A percentile compares a stretch with the other conserved stretches of the same genome.
phyloP scores from a whole-genome alignment of 2,888 invertebrate genomes.

The Bombylius major region DNA sequence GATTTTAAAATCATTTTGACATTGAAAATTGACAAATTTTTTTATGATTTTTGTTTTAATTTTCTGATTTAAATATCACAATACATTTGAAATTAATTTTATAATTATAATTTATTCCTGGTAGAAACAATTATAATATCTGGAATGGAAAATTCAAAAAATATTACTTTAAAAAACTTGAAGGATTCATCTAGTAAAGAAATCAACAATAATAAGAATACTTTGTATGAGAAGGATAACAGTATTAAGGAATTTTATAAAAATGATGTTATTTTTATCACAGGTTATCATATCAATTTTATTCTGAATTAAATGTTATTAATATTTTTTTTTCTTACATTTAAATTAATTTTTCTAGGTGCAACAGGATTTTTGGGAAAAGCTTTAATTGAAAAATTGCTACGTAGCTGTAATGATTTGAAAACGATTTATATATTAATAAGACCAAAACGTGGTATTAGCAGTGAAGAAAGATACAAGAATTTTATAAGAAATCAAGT shows the following conservation, averaged over 20 bases:
- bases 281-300: slow-evolving; percentile 17
- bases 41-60: too few relatives aligned
- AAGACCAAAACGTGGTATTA: slow-evolving; percentile 56
- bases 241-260: slow-evolving; percentile 21
- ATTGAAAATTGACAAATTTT: too few relatives aligned
- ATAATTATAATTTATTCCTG: too few relatives aligned
- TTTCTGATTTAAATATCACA: too few relatives aligned
- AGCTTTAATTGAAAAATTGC: slow-evolving; percentile 80
- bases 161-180: too few relatives aligned
- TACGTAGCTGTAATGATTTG: slow-evolving; percentile 71
- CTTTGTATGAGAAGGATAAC: not conserved
- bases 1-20: too few relatives aligned
- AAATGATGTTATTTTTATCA: slow-evolving; percentile 28
- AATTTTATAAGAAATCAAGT: slow-evolving; percentile 65
- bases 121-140: too few relatives aligned
- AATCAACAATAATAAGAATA: not conserved
- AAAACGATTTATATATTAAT: slow-evolving; percentile 69
- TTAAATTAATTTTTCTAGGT: slow-evolving; percentile 31
- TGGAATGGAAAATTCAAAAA: too few relatives aligned
- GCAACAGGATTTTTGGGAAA: slow-evolving; percentile 89
- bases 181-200: not conserved
- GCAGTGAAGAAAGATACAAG: slow-evolving; percentile 55
- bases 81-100: too few relatives aligned
- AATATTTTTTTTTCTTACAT: slow-evolving; percentile 15
- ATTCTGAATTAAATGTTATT: not conserved